Evolutionary conservation across 2,113 vertebrate genomes (phyloP).

Genomic region (Pomatorhinus ruficollis): DNA sequence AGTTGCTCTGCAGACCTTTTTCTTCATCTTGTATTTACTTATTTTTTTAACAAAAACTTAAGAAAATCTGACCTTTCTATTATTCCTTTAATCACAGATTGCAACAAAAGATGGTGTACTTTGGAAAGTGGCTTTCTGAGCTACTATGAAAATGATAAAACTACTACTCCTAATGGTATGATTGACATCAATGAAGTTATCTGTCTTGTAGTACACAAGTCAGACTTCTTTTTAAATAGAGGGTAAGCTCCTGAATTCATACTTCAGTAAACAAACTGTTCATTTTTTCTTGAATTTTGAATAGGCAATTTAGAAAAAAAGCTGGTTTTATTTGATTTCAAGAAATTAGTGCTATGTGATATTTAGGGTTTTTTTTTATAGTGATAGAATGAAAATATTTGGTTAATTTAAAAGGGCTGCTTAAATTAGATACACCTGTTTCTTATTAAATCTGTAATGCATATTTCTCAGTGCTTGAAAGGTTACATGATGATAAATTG

Average conservation of each 20-base stretch:
- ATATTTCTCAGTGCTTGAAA: neutral
- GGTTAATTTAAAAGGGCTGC: neutral
- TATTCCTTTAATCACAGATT: slow-evolving; percentile 76
- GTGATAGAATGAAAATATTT: neutral
- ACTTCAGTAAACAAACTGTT: neutral
- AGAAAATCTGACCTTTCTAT: neutral
- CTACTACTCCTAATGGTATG: slow-evolving; percentile 80
- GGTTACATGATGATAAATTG: neutral
- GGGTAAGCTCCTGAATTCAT: slow-evolving; percentile 78
- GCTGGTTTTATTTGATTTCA: neutral
- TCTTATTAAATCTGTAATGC: neutral
- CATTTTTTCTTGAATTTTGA: neutral
- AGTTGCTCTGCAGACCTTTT: neutral
- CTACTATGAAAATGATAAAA: slow-evolving; percentile 90
- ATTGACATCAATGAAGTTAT: slow-evolving; percentile 84
- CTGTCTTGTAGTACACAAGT: slow-evolving; percentile 81
- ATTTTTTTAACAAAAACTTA: too few relatives aligned
- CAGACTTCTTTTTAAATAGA: slow-evolving; percentile 74
- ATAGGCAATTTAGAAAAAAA: neutral
- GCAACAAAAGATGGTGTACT: slow-evolving; percentile 89
- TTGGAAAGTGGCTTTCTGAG: slow-evolving; percentile 91
- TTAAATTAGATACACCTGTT: neutral
- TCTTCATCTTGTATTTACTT: neutral
- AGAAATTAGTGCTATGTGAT: neutral
- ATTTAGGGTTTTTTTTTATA: neutral